Evolutionary conservation across 2,888 invertebrate species (phyloP).

Genomic region (Sphinx pinastri): DNA sequence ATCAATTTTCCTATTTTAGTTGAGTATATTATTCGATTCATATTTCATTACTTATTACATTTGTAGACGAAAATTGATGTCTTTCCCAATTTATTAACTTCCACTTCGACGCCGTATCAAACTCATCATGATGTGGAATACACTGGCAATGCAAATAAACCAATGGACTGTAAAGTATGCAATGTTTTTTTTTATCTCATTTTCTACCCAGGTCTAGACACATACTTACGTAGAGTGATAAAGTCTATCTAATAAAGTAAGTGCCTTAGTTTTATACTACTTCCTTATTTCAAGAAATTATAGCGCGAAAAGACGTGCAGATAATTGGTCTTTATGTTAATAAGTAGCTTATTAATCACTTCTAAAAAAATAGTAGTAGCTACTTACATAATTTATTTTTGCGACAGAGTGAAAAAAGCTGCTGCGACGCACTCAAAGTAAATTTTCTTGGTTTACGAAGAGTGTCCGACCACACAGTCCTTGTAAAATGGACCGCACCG

Average conservation of each 20-base stretch:
- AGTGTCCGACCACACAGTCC: slow-evolving; percentile 59
- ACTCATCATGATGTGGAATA: neutral
- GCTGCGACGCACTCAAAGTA: slow-evolving; percentile 50
- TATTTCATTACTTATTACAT: neutral
- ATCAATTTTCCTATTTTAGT: neutral
- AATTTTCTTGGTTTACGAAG: slow-evolving; percentile 46
- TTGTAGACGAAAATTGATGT: neutral
- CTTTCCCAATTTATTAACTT: neutral
- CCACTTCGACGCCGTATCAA: neutral
- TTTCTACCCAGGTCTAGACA: neutral
- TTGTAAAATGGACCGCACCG: slow-evolving; percentile 61
- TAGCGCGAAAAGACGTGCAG: no score
- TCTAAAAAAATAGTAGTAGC: neutral
- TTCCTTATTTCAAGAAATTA: no score
- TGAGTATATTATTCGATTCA: neutral
- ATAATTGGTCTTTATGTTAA: no score
- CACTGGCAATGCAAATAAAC: neutral
- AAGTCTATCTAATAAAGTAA: no score
- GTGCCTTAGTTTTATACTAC: no score
- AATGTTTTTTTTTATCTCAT: neutral
- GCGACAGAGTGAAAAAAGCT: slow-evolving; percentile 37
- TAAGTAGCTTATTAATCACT: no score
- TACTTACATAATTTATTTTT: neutral
- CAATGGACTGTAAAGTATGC: neutral
- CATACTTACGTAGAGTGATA: no score